Evolutionary conservation across 1,140 invertebrate genomes (phyloP).

Genomic region (Tetragonula clypearis): DNA sequence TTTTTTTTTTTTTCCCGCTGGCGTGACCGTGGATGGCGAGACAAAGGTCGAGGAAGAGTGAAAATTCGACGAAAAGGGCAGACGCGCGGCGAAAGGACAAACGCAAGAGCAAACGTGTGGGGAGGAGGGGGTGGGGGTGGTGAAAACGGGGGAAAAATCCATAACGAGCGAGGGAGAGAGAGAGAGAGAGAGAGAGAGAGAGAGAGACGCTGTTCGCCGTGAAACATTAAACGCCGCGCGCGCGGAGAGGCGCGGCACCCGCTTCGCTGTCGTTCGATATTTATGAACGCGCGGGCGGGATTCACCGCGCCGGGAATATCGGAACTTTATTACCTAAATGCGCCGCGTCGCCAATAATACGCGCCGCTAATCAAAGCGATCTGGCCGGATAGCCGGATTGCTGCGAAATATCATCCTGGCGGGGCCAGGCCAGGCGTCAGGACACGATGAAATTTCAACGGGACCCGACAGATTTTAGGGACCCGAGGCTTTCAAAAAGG

Average conservation of each 20-base stretch:
- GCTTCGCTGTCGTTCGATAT: background rate
- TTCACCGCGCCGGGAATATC: background rate
- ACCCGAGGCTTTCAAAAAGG: background rate
- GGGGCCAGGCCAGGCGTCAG: too few species aligned
- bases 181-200: too few species aligned
- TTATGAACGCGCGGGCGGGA: background rate
- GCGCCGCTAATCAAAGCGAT: slow-evolving; percentile 45
- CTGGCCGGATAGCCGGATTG: background rate
- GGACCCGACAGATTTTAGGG: background rate
- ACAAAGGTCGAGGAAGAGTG: background rate
- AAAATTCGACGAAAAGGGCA: background rate
- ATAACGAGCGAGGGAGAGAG: background rate
- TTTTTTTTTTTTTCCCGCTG: too few species aligned
- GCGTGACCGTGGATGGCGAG: background rate
- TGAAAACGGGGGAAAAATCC: background rate
- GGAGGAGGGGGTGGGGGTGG: too few species aligned
- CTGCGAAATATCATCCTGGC: slow-evolving; percentile 16
- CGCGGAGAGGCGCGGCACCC: background rate
- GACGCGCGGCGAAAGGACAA: background rate
- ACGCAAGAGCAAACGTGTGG: background rate
- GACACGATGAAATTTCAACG: slow-evolving; percentile 23
- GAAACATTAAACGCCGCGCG: background rate
- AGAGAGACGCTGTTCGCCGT: too few species aligned
- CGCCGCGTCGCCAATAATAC: slow-evolving; percentile 32
- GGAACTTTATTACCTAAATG: slow-evolving; percentile 40